phyloP scores from a whole-genome alignment of 2,888 invertebrate genomes.

The Epiblema foenella region DNA sequence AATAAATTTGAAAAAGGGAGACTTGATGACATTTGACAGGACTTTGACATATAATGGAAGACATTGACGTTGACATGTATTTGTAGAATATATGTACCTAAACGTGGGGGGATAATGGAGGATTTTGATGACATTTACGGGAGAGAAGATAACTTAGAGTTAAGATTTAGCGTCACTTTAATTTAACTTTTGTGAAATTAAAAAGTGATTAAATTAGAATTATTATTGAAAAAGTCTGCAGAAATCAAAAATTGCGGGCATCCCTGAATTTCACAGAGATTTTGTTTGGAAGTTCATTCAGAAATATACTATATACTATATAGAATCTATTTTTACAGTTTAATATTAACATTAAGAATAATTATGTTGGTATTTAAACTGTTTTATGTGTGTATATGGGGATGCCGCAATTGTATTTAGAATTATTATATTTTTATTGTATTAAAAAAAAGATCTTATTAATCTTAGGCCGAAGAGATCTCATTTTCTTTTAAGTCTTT shows the following conservation, averaged over 20 bases:
- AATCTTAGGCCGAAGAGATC: conserved; percentile 30
- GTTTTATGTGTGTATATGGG: neutral
- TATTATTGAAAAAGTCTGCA: conserved; percentile 21
- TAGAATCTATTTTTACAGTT: no score
- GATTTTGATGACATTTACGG: no score
- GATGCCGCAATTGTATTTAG: neutral
- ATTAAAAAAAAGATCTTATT: conserved; percentile 8
- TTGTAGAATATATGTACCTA: no score
- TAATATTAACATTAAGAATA: no score
- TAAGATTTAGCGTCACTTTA: neutral
- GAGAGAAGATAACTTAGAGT: neutral
- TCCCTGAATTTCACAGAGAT: neutral
- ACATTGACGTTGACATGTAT: no score
- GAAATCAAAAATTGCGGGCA: neutral
- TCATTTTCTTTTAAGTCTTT: conserved; percentile 35
- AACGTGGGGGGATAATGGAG: no score
- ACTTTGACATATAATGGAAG: no score
- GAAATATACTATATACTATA: neutral
- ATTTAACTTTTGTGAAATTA: neutral
- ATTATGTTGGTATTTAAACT: no score
- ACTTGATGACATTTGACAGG: no score
- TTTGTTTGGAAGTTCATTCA: neutral
- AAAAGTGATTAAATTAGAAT: neutral
- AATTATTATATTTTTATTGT: neutral
- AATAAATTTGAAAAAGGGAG: no score